Percentiles rank a stretch among this genome's conserved stretches.
phyloP scores from a whole-genome alignment of 2,888 invertebrate genomes.

The Drosophila pseudotalamancana region DNA sequence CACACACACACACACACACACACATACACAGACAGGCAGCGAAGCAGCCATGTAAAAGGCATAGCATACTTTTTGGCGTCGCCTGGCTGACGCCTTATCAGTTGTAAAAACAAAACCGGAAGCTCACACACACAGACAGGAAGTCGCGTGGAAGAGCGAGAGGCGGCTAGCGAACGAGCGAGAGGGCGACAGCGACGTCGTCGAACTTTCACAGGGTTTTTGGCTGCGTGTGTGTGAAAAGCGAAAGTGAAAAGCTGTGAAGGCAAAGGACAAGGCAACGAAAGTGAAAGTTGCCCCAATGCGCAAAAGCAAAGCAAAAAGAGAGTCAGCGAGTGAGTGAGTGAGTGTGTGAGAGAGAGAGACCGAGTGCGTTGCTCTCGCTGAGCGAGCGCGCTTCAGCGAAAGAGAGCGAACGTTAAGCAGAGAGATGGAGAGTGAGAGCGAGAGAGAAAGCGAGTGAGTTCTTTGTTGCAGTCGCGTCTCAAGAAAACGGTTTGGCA shows the following conservation, averaged over 20 bases:
- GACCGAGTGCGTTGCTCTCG: constrained; percentile 2
- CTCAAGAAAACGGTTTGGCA: constrained; percentile 61
- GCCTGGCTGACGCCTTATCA: constrained; percentile 75
- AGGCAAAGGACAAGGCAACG: constrained; percentile 74
- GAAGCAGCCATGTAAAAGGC: constrained; percentile 33
- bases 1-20: constrained; percentile 4
- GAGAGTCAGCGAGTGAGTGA: constrained; percentile 16
- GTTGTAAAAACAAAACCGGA: constrained; percentile 81
- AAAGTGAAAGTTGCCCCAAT: constrained; percentile 64
- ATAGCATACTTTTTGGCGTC: constrained; percentile 65
- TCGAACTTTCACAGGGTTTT: constrained; percentile 76
- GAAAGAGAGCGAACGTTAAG: constrained; percentile 5
- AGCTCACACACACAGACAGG: constrained; percentile 76
- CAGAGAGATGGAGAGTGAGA: constrained; percentile 11
- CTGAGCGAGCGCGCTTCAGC: constrained; percentile 1
- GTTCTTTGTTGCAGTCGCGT: constrained; percentile 49
- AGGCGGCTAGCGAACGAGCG: neutral
- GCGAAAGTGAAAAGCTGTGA: constrained; percentile 72
- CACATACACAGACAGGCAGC: neutral
- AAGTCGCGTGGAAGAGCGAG: constrained; percentile 50
- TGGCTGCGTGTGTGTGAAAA: constrained; percentile 21
- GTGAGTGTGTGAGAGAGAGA: constrained; percentile 17
- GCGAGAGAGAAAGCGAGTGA: constrained; percentile 29
- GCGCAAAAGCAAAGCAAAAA: constrained; percentile 18
- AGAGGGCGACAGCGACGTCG: constrained; percentile 50